Evolutionary conservation across 2,888 invertebrate genomes (phyloP).

Genomic region (Ophioninae sp.): DNA sequence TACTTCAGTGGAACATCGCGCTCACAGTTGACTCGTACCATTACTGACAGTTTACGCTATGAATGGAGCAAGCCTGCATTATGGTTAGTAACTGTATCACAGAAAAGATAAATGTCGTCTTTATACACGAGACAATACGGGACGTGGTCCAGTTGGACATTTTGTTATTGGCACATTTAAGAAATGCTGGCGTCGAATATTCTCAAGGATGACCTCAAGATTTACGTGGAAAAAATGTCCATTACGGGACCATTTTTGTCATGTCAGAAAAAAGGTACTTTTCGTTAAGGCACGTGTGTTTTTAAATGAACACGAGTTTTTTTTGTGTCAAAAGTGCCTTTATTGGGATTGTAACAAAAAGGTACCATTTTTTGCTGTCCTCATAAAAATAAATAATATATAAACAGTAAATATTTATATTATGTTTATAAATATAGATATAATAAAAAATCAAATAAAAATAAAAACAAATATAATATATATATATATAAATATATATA

Average conservation of each 20-base stretch:
- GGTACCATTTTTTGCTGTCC: too few species aligned
- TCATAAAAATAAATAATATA: too few species aligned
- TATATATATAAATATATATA: too few species aligned
- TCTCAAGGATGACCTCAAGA: not conserved
- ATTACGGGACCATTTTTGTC: not conserved
- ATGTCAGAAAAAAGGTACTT: too few species aligned
- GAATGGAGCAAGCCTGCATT: conserved; percentile 52
- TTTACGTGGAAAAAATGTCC: not conserved
- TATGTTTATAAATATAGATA: too few species aligned
- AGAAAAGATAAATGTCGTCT: conserved; percentile 36
- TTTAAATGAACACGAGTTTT: too few species aligned
- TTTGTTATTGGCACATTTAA: conserved; percentile 34
- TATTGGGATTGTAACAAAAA: too few species aligned
- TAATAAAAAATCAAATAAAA: too few species aligned
- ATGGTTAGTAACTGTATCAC: conserved; percentile 34
- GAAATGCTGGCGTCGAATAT: conserved; percentile 9
- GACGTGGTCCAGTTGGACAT: conserved; percentile 14
- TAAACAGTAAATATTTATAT: too few species aligned
- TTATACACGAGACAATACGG: conserved; percentile 33
- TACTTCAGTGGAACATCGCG: conserved; percentile 29
- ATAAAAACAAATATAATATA: too few species aligned
- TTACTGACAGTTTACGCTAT: conserved; percentile 53
- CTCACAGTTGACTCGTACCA: conserved; percentile 47
- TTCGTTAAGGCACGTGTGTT: too few species aligned
- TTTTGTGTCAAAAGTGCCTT: too few species aligned